phyloP scores from a whole-genome alignment of 2,113 vertebrate species.

The Nothobranchius kuhntae region DNA sequence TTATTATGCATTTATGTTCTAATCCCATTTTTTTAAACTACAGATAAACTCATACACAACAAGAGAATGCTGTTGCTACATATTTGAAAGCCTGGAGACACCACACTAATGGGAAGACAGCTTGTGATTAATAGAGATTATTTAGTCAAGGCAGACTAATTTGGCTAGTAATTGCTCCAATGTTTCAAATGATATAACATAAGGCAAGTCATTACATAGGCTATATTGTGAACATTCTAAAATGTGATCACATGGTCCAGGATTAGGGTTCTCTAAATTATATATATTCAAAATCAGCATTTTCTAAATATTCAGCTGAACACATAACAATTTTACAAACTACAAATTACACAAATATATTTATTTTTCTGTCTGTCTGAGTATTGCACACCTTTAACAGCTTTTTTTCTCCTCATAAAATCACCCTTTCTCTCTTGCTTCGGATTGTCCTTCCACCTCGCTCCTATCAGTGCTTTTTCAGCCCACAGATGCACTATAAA shows the following conservation, averaged over 20 bases:
- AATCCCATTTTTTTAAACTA: slow-evolving; percentile 10
- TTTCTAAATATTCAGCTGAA: background rate
- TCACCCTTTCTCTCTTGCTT: slow-evolving; percentile 1
- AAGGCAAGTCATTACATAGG: slow-evolving; percentile 7
- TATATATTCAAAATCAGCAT: too few relatives aligned
- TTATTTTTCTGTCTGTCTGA: background rate
- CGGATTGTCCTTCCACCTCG: slow-evolving; percentile 8
- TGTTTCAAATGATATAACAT: slow-evolving; percentile 25
- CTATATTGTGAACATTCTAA: background rate
- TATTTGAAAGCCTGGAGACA: slow-evolving; percentile 37
- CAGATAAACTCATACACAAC: slow-evolving; percentile 34
- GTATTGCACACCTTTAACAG: background rate
- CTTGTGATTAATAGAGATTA: slow-evolving; percentile 45
- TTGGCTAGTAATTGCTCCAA: slow-evolving; percentile 36
- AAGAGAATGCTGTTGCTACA: slow-evolving; percentile 11
- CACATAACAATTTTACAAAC: background rate
- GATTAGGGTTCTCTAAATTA: slow-evolving; percentile 7
- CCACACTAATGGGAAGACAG: slow-evolving; percentile 38
- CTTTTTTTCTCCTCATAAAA: background rate
- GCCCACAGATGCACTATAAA: slow-evolving; percentile 50
- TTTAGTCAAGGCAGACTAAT: slow-evolving; percentile 44
- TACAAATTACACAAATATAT: too few relatives aligned
- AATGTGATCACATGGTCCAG: slow-evolving; percentile 6
- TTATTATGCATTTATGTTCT: slow-evolving; percentile 13
- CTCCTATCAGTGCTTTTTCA: slow-evolving; percentile 24